Conservation (phyloP, 2,113 vertebrate species). For the Todiramphus chloris region DNA sequence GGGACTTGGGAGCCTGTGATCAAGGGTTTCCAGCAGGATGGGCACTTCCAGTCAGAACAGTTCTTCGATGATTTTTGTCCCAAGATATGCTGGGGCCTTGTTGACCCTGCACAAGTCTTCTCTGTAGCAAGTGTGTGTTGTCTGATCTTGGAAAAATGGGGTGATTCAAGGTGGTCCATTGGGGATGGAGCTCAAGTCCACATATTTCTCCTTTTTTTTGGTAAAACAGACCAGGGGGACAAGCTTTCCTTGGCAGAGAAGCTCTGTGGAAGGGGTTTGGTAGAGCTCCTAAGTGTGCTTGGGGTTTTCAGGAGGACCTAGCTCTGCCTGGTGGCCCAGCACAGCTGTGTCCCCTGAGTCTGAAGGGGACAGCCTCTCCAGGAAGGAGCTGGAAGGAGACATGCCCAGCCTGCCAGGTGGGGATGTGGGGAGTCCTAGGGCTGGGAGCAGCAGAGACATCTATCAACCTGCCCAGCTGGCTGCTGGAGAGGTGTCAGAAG, state of each 20-base stretch:
- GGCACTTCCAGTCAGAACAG: accelerated
- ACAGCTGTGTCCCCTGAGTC: background rate
- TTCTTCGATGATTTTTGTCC: background rate
- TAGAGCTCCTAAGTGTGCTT: background rate
- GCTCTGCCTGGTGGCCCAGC: background rate
- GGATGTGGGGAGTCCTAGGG: background rate
- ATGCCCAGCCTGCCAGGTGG: background rate
- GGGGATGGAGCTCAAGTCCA: accelerated
- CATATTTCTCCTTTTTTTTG: accelerated
- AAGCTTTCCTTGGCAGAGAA: background rate
- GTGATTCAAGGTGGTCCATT: background rate
- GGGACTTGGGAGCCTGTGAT: background rate
- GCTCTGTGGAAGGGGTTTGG: accelerated
- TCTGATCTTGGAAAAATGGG: background rate
- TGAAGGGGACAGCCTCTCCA: background rate
- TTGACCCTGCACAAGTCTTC: background rate
- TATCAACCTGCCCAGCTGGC: constrained; percentile 30
- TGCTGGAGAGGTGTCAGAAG: constrained; percentile 24
- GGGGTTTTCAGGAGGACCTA: background rate
- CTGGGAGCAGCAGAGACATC: background rate
- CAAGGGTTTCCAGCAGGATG: background rate
- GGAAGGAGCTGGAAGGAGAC: background rate
- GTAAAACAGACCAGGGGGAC: background rate
- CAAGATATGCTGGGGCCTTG: accelerated
- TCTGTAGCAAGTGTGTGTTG: accelerated